phyloP scores from a whole-genome alignment of 1,140 invertebrate genomes.

The Paraescarpia echinospica region DNA sequence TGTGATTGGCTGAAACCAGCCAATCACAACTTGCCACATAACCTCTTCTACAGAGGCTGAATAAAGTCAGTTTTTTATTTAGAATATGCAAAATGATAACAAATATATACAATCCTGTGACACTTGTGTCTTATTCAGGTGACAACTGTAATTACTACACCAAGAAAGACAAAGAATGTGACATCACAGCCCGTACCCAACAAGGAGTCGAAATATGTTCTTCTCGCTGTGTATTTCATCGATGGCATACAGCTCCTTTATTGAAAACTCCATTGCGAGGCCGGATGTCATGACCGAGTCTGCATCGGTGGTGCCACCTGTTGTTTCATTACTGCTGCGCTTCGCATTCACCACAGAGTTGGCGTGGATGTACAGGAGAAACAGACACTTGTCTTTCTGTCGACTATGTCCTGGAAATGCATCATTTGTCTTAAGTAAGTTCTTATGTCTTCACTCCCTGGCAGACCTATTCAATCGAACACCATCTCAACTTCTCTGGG shows the following conservation, averaged over 20 bases:
- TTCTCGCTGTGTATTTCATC: conserved; percentile 77
- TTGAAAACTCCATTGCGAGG: conserved; percentile 54
- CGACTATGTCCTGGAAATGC: conserved; percentile 43
- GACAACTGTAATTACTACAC: not conserved
- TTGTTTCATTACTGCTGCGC: conserved; percentile 64
- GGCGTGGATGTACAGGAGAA: conserved; percentile 77
- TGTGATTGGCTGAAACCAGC: not conserved
- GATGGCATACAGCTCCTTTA: conserved; percentile 58
- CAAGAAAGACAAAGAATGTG: not conserved
- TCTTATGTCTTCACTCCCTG: too few species aligned
- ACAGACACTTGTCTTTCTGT: conserved; percentile 65
- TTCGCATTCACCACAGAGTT: conserved; percentile 67
- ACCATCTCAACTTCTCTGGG: too few species aligned
- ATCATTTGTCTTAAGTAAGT: conserved; percentile 8
- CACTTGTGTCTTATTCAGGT: not conserved
- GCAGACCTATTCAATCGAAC: too few species aligned
- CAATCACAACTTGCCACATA: not conserved
- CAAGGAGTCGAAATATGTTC: conserved; percentile 72
- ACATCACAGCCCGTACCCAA: conserved; percentile 41
- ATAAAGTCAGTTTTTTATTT: not conserved
- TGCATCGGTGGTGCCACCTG: conserved; percentile 46
- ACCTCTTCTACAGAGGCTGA: not conserved
- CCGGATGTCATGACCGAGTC: not conserved
- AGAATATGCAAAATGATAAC: not conserved
- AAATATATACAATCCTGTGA: not conserved